Base-by-base conservation (phyloP, 2,888 invertebrate genomes). In the Omphaloscelis lunosa region DNA sequence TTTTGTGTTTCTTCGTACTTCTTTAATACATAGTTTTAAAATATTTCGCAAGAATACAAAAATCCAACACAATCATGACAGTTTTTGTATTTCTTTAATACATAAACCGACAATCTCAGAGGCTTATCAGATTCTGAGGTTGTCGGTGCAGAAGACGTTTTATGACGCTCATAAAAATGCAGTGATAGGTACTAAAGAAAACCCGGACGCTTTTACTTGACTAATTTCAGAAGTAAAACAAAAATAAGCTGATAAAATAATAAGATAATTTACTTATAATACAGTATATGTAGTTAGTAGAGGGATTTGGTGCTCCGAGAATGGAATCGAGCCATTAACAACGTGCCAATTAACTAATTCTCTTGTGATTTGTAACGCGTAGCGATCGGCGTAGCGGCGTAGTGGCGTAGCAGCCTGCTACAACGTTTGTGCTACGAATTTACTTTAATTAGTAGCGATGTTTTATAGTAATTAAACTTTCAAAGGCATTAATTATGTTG, bases 361-460 rank as follows among this genome's bases (percentile, higher is more conserved):
- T 79, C 84, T 72, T 39, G 84, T 75, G 84, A 86, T 80, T 87
- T 73, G 84, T 79, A 75, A 77, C 77, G 77, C 79, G 88, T 86
- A 83, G 88, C 79, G 80, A 68, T 72, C 71, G 61, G 71, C 84
- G 84, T 84, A 84, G 83, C 85, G 70, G 56, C 69, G 84, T 84
- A 84, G 83, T 78, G 56, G 34, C 66, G 75, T 76, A 81, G 85
- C 77, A 61, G 48, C 23, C 48, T 15, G 72, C 72, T 85, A 83
- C 85, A 69, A 72, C 69, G 59, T 72, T 72, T 58, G 58, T 69
- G 83, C 86, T 79, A 76, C 71, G 72, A 73, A 75, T 72, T 82
- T 51, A 71, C 45, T 76, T 76, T 75, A 75, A 80, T 77, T 77
- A 86, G 66, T 58, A 67, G 61, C 66, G 34, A 62, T 66, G 56